Evolutionary conservation across 2,888 invertebrate genomes (phyloP).

Genomic region (Heliconius ismenius): DNA sequence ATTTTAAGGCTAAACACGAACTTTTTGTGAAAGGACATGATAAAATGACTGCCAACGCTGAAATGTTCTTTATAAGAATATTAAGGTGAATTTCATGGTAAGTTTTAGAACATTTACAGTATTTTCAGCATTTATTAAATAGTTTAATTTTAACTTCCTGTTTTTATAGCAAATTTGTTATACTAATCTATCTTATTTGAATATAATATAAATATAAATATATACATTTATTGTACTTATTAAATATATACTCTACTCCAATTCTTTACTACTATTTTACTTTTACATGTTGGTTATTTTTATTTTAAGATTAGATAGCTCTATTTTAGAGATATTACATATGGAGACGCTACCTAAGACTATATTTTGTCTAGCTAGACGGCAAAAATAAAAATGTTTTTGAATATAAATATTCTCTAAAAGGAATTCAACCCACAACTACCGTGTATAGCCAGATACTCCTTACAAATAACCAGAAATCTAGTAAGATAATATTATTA

Average conservation of each 20-base stretch:
- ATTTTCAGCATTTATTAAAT: slow-evolving; percentile 19
- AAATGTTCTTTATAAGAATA: slow-evolving; percentile 27
- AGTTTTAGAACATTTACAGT: slow-evolving; percentile 9
- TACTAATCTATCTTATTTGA: not conserved
- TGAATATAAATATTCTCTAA: not conserved
- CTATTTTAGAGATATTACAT: not conserved
- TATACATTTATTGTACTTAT: no score
- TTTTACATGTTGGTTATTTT: no score
- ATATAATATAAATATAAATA: no score
- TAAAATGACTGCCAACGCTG: slow-evolving; percentile 6
- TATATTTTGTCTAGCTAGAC: not conserved
- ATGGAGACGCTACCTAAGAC: not conserved
- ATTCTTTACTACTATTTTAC: no score
- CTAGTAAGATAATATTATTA: not conserved
- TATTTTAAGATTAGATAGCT: no score
- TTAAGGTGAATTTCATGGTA: slow-evolving; percentile 29
- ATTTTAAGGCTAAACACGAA: not conserved
- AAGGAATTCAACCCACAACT: not conserved
- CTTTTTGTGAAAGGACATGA: slow-evolving; percentile 2
- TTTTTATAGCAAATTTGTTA: not conserved
- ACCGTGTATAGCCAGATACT: not conserved
- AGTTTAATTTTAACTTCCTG: not conserved
- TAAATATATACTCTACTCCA: no score
- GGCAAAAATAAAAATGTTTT: not conserved
- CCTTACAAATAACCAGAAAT: not conserved